phyloP scores from a whole-genome alignment of 92 coral and sea anemone genomes.

The Diadumene lineata region DNA sequence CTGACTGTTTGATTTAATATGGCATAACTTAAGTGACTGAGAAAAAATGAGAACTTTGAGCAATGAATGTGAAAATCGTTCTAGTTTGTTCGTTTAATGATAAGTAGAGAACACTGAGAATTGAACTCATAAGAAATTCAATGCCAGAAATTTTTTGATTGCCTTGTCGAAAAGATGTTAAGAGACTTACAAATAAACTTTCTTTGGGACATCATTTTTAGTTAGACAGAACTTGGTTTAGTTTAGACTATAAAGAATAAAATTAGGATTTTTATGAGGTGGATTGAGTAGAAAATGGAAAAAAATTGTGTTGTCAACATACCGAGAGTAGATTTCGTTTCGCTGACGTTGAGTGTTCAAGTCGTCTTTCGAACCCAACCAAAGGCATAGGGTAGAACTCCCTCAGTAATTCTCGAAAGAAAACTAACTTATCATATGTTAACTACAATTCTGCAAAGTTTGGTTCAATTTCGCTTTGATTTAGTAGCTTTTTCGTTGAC shows the following conservation, averaged over 20 bases:
- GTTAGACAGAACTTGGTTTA: neutral
- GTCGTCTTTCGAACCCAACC: conserved; percentile 1
- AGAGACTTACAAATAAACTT: neutral
- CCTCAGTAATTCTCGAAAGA: neutral
- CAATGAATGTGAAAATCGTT: too few species aligned
- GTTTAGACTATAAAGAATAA: neutral
- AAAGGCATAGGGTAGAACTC: conserved; percentile 21
- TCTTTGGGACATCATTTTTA: neutral
- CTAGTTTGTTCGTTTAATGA: too few species aligned
- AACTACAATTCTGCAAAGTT: neutral
- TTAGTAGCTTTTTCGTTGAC: neutral
- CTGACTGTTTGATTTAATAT: neutral
- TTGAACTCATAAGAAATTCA: too few species aligned
- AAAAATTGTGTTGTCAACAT: neutral
- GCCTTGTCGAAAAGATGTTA: neutral
- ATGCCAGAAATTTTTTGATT: neutral
- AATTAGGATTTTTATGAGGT: neutral
- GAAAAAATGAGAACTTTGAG: too few species aligned
- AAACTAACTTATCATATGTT: neutral
- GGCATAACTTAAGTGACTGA: neutral
- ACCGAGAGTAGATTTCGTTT: conserved; percentile 26
- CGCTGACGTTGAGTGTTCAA: conserved; percentile 15
- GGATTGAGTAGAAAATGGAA: neutral
- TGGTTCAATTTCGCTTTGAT: neutral
- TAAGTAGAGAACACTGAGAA: too few species aligned